These are phyloP conservation scores for Heterotis niloticus DNA, from an alignment of 2,113 vertebrate genomes.

Conservation along the genomic window DNA sequence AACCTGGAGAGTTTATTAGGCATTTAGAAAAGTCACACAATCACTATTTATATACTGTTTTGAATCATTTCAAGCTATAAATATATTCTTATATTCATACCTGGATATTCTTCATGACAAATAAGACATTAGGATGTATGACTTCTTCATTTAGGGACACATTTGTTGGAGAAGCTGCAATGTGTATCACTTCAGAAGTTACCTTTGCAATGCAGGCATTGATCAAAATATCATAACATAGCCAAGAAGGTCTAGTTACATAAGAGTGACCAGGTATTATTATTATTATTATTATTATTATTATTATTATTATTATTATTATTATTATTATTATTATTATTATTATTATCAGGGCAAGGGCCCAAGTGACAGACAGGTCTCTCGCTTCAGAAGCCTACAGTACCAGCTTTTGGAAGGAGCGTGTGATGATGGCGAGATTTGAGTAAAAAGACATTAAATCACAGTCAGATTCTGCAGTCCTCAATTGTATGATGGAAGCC, in stretches of 20 bases:
- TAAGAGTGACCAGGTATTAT: not conserved
- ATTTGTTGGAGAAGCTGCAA: not conserved
- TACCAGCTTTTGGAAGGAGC: not conserved
- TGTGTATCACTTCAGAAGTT: not conserved
- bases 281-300: too few relatives aligned
- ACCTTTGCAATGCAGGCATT: not conserved
- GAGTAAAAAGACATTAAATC: not conserved
- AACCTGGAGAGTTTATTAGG: not conserved
- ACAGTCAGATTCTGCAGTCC: not conserved
- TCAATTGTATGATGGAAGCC: constrained; percentile 3
- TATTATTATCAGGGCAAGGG: too few relatives aligned
- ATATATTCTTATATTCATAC: not conserved
- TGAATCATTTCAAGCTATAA: not conserved
- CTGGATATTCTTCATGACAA: not conserved
- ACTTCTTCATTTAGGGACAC: not conserved
- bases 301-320: too few relatives aligned
- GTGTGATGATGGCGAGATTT: not conserved
- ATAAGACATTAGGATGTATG: not conserved
- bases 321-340: too few relatives aligned
- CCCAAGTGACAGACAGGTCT: not conserved
- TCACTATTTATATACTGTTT: too few relatives aligned
- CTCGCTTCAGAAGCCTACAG: not conserved
- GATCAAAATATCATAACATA: not conserved
- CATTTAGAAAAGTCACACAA: too few relatives aligned
- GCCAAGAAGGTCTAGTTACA: not conserved